Evolutionary conservation across 1,140 invertebrate species (phyloP).

Genomic region (Lucilia sericata): DNA sequence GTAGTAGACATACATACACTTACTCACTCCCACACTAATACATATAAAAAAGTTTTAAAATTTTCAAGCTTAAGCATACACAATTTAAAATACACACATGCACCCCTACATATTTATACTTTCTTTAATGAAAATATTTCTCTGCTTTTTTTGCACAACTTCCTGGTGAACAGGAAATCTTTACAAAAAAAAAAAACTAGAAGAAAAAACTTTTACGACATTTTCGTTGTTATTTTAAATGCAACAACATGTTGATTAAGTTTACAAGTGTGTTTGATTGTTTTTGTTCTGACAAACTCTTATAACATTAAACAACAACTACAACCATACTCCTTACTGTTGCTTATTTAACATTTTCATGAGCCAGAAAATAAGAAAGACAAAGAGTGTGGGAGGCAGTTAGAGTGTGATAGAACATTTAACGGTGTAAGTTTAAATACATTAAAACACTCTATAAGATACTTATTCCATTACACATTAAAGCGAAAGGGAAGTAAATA

Average conservation of each 20-base stretch:
- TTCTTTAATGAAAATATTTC: conserved; percentile 2
- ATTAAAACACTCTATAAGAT: conserved; percentile 5
- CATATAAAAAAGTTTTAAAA: too few relatives aligned
- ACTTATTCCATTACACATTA: not conserved
- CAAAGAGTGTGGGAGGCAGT: too few relatives aligned
- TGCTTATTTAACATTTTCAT: too few relatives aligned
- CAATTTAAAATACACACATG: not conserved
- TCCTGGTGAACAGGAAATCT: not conserved
- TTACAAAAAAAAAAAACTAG: not conserved
- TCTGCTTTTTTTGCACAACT: not conserved
- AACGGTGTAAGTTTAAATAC: conserved; percentile 16
- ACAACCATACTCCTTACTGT: too few relatives aligned
- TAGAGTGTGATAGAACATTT: not conserved
- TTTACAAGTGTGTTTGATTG: conserved; percentile 12
- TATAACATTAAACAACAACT: too few relatives aligned
- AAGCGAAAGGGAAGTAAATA: not conserved
- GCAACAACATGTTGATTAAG: conserved; percentile 25
- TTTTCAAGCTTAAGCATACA: not conserved
- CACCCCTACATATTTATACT: not conserved
- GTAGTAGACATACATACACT: not conserved
- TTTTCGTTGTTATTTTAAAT: not conserved
- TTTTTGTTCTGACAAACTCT: not conserved
- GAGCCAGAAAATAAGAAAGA: too few relatives aligned
- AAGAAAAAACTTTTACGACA: not conserved
- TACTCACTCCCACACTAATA: not conserved